phyloP scores from a whole-genome alignment of 2,888 invertebrate genomes.

The Ecdyonurus torrentis region DNA sequence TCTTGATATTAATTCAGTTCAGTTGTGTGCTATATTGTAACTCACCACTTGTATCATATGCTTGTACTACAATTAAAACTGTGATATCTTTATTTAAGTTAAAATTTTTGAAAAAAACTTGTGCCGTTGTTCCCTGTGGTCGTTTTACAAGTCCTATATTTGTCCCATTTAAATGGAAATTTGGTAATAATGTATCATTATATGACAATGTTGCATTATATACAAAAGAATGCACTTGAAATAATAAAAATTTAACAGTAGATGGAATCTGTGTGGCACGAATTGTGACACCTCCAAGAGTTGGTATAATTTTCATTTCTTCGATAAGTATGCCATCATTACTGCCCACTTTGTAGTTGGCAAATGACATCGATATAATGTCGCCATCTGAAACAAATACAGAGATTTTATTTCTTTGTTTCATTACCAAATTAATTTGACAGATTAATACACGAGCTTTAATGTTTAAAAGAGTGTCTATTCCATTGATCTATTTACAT shows the following conservation, averaged over 20 bases:
- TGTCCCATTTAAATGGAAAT: constrained; percentile 34
- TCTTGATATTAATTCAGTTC: too few relatives aligned
- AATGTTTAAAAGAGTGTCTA: neutral
- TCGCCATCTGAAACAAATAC: neutral
- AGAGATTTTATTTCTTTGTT: neutral
- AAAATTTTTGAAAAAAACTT: constrained; percentile 30
- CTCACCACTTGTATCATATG: constrained; percentile 33
- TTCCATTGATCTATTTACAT: neutral
- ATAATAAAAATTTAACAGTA: constrained; percentile 35
- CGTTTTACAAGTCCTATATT: constrained; percentile 39
- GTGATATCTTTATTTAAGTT: constrained; percentile 21
- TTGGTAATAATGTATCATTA: constrained; percentile 20
- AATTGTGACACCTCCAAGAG: neutral
- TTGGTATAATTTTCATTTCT: neutral
- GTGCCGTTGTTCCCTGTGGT: constrained; percentile 9
- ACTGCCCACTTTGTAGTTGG: neutral
- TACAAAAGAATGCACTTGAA: constrained; percentile 45
- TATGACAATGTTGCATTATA: constrained; percentile 38
- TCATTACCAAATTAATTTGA: neutral
- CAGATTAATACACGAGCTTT: neutral
- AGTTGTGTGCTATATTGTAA: too few relatives aligned
- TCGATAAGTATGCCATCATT: constrained; percentile 5
- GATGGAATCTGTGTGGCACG: constrained; percentile 21
- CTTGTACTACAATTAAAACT: constrained; percentile 32
- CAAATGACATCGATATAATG: neutral